These are phyloP conservation scores for Cydia fagiglandana DNA, from an alignment of 1,140 invertebrate species.

Conservation along the genomic window DNA sequence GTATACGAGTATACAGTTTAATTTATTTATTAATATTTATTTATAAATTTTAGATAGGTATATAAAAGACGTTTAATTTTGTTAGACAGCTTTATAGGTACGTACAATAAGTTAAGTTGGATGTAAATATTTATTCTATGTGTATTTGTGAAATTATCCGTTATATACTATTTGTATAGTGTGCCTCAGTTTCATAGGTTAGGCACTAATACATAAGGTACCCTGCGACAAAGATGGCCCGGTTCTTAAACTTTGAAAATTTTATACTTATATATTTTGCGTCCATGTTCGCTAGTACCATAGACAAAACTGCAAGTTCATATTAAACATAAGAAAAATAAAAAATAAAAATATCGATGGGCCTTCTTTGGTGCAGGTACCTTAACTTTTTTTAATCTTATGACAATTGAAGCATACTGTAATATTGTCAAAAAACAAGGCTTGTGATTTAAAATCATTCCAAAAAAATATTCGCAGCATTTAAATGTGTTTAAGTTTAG, in stretches of 20 bases:
- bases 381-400: neutral
- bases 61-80: conserved; percentile 3
- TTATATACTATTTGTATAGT: neutral
- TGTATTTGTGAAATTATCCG: neutral
- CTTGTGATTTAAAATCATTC: conserved; percentile 71
- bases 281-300: neutral
- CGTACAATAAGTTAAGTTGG: neutral
- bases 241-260: too few species aligned
- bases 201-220: neutral
- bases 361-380: too few species aligned
- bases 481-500: conserved; percentile 34
- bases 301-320: too few species aligned
- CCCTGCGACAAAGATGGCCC: neutral
- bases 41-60: neutral
- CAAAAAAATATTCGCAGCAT: conserved; percentile 50
- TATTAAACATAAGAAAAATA: too few species aligned
- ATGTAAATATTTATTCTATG: conserved; percentile 5
- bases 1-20: conserved; percentile 14
- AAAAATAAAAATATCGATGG: too few species aligned
- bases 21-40: neutral
- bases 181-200: neutral
- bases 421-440: conserved; percentile 48
- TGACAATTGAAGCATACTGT: neutral
- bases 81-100: neutral
- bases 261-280: too few species aligned